phyloP scores from a whole-genome alignment of 64 coral and sea anemone species.

The Dendronephthya gigantea region DNA sequence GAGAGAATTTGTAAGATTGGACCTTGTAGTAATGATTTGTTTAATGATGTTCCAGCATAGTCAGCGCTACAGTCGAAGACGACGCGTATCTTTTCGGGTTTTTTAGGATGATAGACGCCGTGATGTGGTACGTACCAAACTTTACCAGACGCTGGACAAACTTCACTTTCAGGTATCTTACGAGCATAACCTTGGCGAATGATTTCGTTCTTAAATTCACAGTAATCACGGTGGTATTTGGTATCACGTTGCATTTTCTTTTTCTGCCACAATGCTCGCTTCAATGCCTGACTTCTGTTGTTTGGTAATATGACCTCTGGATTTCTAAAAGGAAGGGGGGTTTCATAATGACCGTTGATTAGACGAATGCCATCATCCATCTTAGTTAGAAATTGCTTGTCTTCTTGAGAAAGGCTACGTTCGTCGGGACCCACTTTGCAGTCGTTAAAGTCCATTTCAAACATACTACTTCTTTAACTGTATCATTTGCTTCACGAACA shows the following conservation, averaged over 20 bases:
- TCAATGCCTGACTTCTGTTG: slow-evolving; percentile 31
- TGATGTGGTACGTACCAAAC: slow-evolving; percentile 38
- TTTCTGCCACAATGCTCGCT: slow-evolving; percentile 37
- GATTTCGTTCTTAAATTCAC: slow-evolving; percentile 33
- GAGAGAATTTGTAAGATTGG: slow-evolving; percentile 28
- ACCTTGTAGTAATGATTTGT: slow-evolving; percentile 26
- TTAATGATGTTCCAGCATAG: slow-evolving; percentile 21
- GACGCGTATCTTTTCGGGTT: slow-evolving; percentile 7
- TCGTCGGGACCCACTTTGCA: slow-evolving; percentile 19
- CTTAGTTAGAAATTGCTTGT: slow-evolving; percentile 22
- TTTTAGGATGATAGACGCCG: background rate
- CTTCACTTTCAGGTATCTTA: background rate
- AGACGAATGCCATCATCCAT: slow-evolving; percentile 17
- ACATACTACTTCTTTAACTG: slow-evolving; percentile 10
- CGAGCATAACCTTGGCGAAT: slow-evolving; percentile 8
- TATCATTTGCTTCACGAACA: slow-evolving; percentile 27
- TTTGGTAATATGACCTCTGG: slow-evolving; percentile 33
- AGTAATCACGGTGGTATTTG: slow-evolving; percentile 25
- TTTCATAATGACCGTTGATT: slow-evolving; percentile 35
- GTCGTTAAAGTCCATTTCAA: slow-evolving; percentile 15
- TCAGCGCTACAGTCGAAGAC: slow-evolving; percentile 25
- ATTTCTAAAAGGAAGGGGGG: slow-evolving; percentile 30
- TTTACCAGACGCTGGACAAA: slow-evolving; percentile 10
- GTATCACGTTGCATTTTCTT: slow-evolving; percentile 39
- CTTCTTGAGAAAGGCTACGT: slow-evolving; percentile 29